Conservation (phyloP, 2,888 invertebrate species). For the Lithophane semibrunnea region DNA sequence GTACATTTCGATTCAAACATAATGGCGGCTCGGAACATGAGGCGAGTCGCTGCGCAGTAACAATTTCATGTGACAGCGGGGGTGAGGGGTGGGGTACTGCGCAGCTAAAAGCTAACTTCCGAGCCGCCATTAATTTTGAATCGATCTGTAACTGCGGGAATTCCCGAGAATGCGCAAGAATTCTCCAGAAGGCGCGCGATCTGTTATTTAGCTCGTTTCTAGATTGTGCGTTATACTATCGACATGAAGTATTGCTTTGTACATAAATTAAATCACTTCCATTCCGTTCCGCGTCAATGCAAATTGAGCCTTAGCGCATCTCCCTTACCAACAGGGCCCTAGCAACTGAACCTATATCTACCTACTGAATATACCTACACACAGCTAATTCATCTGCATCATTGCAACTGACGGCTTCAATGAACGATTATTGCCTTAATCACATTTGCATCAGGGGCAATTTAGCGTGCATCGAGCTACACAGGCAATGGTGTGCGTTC, state of each 20-base stretch:
- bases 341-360: conserved; percentile 32
- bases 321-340: conserved; percentile 6
- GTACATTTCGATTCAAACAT: too few species aligned
- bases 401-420: conserved; percentile 45
- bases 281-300: not conserved
- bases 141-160: too few species aligned
- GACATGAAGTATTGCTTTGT: not conserved
- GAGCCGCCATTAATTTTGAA: too few species aligned
- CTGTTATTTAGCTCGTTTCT: too few species aligned
- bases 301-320: not conserved
- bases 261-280: too few species aligned
- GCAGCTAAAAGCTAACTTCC: too few species aligned
- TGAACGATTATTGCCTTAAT: conserved; percentile 48
- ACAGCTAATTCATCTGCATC: conserved; percentile 39
- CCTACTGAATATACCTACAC: not conserved
- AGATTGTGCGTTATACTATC: not conserved
- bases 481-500: conserved; percentile 16
- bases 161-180: too few species aligned
- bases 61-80: too few species aligned
- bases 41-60: too few species aligned
- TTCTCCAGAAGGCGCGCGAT: not conserved
- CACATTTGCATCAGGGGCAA: conserved; percentile 48
- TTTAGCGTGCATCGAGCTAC: conserved; percentile 36
- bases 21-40: too few species aligned
- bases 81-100: too few species aligned